These are phyloP conservation scores for Tetranychus truncatus DNA, from an alignment of 2,888 invertebrate genomes.

Conservation along the genomic window DNA sequence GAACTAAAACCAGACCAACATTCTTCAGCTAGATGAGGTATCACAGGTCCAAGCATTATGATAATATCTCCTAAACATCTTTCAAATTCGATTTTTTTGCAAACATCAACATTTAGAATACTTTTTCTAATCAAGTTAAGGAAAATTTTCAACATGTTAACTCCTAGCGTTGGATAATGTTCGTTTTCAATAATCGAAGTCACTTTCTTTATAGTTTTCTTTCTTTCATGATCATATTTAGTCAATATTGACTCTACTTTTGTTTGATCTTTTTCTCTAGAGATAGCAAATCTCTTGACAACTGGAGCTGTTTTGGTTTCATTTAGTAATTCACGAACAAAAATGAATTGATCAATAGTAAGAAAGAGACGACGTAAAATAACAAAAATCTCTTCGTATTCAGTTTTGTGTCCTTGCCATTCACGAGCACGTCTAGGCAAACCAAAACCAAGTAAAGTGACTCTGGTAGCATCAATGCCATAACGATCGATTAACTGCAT, in stretches of 20 bases:
- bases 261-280: slow-evolving; percentile 6
- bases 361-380: slow-evolving; percentile 17
- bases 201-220: slow-evolving; percentile 33
- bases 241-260: not conserved
- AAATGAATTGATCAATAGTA: slow-evolving; percentile 21
- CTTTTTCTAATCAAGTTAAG: slow-evolving; percentile 17
- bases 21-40: slow-evolving; percentile 77
- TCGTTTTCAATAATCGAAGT: not conserved
- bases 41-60: slow-evolving; percentile 67
- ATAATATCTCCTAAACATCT: slow-evolving; percentile 56
- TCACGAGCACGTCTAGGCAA: slow-evolving; percentile 51
- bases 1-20: slow-evolving; percentile 56
- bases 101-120: slow-evolving; percentile 9
- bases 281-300: not conserved
- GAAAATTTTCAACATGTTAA: slow-evolving; percentile 16
- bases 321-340: not conserved
- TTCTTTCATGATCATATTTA: not conserved
- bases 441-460: slow-evolving; percentile 72
- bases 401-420: slow-evolving; percentile 15
- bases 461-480: slow-evolving; percentile 72
- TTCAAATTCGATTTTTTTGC: slow-evolving; percentile 43
- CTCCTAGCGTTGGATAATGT: slow-evolving; percentile 16
- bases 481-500: slow-evolving; percentile 52
- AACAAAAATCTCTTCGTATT: slow-evolving; percentile 18
- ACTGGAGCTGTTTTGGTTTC: slow-evolving; percentile 2